Evolutionary conservation across 2,113 vertebrate species (phyloP), one percentile per base, ranked within the genome.

Genomic region (Arothron firmamentum): DNA sequence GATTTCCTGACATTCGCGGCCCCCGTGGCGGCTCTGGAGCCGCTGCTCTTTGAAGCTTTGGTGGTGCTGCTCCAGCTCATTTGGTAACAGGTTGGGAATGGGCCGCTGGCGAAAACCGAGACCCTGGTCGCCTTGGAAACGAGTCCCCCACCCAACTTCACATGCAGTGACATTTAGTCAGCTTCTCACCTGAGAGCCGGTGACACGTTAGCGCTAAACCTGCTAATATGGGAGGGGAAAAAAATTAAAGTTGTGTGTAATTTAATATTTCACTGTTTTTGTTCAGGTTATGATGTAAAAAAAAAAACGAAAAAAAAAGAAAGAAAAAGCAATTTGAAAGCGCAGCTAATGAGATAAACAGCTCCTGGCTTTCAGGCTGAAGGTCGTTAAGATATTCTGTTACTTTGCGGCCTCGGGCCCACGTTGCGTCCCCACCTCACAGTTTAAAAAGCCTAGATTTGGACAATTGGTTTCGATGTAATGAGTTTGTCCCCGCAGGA

Each of bases 81-180:
- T 95, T 94, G 93, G 92, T 92, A 94, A 94, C 94, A 98, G 94
- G 92, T 90, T 96, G 95, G 92, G 93, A 94, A 93, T 94, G 92
- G 91, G 89, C 87, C 89, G 77, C 75, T 78, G 85, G 89, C 90
- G 94, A 94, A 95, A 98, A 94, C 92, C 11, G 93, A 98, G 88
- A 94, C 91, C 85, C 62, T 71, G 28, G 92, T 95, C 90, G 81
- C 91, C 90, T 82, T 85, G 91, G 93, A 88, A 92, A 95, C 92
- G 81, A 78, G 79, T 73, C 66, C 76, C 73, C 78, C 79, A 74
- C 78, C 78, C 80, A 83, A 86, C 85, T 90, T 83, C 66, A 54
- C 70, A 80, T 72, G 85, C 89, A 72, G 79, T 88, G 85, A 91
- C 85, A 88, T 90, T 90, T 92, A 60, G 74, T 60, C 3, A 3